Conservation (phyloP, 2,797 vertebrate species). For the Chaunax sp. region DNA sequence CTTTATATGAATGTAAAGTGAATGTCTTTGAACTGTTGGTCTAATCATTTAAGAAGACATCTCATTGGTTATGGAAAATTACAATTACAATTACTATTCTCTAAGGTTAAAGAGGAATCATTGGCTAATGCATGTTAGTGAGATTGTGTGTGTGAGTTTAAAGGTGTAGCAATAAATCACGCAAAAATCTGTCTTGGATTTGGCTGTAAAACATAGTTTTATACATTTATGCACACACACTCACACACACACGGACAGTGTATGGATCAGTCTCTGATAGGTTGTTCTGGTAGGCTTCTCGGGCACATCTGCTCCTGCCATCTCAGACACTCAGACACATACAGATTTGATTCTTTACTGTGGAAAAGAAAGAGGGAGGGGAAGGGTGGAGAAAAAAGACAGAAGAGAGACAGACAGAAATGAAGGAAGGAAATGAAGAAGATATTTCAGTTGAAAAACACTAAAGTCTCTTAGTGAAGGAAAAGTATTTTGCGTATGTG, state of each 20-base stretch:
- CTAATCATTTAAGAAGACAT: no score
- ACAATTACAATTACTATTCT: not conserved
- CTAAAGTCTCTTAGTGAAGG: not conserved
- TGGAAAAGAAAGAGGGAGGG: not conserved
- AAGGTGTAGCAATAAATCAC: slow-evolving; percentile 14
- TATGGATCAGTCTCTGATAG: slow-evolving; percentile 12
- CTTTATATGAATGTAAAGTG: not conserved
- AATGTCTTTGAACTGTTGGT: not conserved
- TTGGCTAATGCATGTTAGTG: slow-evolving; percentile 2
- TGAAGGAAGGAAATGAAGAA: not conserved
- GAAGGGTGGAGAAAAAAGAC: not conserved
- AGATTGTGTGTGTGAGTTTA: slow-evolving; percentile 2
- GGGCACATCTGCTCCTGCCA: slow-evolving; percentile 51
- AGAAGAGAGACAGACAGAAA: not conserved
- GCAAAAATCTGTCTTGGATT: not conserved
- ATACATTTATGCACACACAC: not conserved
- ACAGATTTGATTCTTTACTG: not conserved
- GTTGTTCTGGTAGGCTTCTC: slow-evolving; percentile 8
- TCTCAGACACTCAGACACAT: slow-evolving; percentile 3
- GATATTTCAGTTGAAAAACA: not conserved
- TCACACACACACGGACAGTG: not conserved
- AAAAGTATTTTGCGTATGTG: not conserved
- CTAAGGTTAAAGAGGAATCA: no score
- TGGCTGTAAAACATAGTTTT: slow-evolving; percentile 4
- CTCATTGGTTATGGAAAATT: not conserved